Evolutionary conservation across 1,140 invertebrate genomes (phyloP).

Genomic region (Lasioglossum baleicum): DNA sequence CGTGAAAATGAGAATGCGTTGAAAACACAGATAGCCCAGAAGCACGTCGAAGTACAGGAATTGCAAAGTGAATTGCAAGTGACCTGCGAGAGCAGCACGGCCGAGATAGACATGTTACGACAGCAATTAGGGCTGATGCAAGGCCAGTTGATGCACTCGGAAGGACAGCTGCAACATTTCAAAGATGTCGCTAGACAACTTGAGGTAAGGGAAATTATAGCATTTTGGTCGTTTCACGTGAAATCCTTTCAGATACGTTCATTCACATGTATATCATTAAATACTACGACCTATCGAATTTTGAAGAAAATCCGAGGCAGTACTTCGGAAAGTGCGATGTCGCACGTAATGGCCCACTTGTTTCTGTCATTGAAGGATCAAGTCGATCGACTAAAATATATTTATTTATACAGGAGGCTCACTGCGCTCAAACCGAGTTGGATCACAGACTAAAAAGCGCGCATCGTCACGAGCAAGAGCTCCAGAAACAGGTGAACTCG

Average conservation of each 20-base stretch:
- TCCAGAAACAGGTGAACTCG: constrained; percentile 73
- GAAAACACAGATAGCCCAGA: constrained; percentile 78
- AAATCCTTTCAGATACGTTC: too few species aligned
- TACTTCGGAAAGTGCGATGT: too few species aligned
- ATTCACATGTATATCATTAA: too few species aligned
- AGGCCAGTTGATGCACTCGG: constrained; percentile 74
- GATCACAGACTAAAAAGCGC: constrained; percentile 80
- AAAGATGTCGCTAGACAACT: constrained; percentile 82
- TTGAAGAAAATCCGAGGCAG: too few species aligned
- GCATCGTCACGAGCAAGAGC: constrained; percentile 74
- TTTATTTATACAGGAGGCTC: constrained; percentile 78
- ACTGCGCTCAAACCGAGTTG: constrained; percentile 78
- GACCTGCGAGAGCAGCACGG: constrained; percentile 76
- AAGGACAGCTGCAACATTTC: constrained; percentile 72
- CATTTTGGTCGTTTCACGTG: too few species aligned
- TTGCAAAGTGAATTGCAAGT: constrained; percentile 79
- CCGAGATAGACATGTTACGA: constrained; percentile 76
- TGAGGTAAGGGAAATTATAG: constrained; percentile 76
- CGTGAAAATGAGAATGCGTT: constrained; percentile 79
- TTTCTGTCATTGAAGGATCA: too few species aligned
- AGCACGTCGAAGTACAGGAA: constrained; percentile 81
- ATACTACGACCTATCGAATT: too few species aligned
- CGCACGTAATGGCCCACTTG: too few species aligned
- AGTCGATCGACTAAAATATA: constrained; percentile 20
- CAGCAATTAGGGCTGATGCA: constrained; percentile 78